Conservation (phyloP, 2,888 invertebrate species). For the Fabriciana adippe region DNA sequence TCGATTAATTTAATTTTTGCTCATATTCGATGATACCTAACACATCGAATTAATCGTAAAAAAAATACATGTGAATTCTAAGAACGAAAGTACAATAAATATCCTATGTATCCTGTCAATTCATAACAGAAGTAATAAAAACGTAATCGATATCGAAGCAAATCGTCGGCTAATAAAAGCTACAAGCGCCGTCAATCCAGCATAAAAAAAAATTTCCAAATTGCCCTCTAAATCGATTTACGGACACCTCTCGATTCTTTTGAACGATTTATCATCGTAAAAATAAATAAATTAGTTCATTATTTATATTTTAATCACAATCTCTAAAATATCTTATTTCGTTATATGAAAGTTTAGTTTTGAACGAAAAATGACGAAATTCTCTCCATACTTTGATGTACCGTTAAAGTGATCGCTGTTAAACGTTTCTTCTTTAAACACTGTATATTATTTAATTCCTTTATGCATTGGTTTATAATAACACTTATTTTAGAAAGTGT, state of each 20-base stretch:
- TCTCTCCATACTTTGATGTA: conserved; percentile 6
- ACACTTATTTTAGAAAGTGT: conserved; percentile 6
- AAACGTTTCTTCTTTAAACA: conserved; percentile 16
- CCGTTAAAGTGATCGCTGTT: conserved; percentile 14
- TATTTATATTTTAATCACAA: conserved; percentile 31
- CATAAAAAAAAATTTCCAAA: conserved; percentile 40
- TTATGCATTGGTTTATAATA: conserved; percentile 16
- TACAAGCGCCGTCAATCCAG: conserved; percentile 44
- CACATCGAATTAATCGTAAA: background rate
- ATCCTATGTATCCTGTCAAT: conserved; percentile 4
- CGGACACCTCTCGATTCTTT: conserved; percentile 32
- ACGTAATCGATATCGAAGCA: conserved; percentile 15
- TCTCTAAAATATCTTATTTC: conserved; percentile 2
- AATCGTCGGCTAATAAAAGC: conserved; percentile 13
- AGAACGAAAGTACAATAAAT: background rate
- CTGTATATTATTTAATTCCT: conserved; percentile 9
- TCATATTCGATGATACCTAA: too few relatives aligned
- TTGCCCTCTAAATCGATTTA: conserved; percentile 45
- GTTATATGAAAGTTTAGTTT: background rate
- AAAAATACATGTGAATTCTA: conserved; percentile 1
- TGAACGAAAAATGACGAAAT: background rate
- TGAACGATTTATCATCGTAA: conserved; percentile 52
- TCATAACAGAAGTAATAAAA: conserved; percentile 11
- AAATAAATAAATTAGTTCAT: conserved; percentile 45
- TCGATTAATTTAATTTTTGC: too few relatives aligned